Evolutionary conservation across 2,113 vertebrate species (phyloP).

Genomic region (Callopanchax toddi): DNA sequence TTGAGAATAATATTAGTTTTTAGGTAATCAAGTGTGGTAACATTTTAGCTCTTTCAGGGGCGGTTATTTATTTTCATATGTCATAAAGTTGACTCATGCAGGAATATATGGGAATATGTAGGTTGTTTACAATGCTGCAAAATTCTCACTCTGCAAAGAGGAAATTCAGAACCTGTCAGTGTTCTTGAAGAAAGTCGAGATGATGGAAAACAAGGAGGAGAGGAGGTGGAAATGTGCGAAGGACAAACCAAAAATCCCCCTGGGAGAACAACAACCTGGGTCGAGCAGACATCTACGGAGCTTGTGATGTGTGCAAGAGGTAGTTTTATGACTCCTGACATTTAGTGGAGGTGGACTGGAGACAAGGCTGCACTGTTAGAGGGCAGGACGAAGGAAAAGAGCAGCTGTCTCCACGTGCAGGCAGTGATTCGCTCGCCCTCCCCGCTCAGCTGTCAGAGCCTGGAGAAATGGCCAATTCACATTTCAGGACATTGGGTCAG

Average conservation of each 20-base stretch:
- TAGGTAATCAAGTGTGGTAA: background rate
- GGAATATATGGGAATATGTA: background rate
- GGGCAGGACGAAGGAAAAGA: constrained; percentile 45
- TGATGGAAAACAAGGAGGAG: constrained; percentile 53
- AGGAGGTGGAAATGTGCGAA: constrained; percentile 53
- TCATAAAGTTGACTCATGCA: background rate
- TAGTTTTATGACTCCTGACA: constrained; percentile 49
- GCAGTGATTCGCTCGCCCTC: constrained; percentile 26
- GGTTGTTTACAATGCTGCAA: constrained; percentile 31
- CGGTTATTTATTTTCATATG: too few species aligned
- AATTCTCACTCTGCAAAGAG: constrained; percentile 22
- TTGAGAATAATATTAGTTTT: background rate
- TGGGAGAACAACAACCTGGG: background rate
- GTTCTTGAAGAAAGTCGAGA: constrained; percentile 40
- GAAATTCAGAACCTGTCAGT: constrained; percentile 29
- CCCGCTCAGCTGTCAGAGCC: constrained; percentile 65
- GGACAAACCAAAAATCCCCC: constrained; percentile 51
- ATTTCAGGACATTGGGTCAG: constrained; percentile 68
- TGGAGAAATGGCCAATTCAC: constrained; percentile 68
- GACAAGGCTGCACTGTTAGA: constrained; percentile 68
- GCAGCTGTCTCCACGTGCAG: constrained; percentile 62
- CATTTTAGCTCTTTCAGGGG: too few species aligned
- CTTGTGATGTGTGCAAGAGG: constrained; percentile 27
- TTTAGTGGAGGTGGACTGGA: constrained; percentile 42
- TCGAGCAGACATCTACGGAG: constrained; percentile 5